phyloP scores from a whole-genome alignment of 2,888 invertebrate species.

The Thymelicus lineola region DNA sequence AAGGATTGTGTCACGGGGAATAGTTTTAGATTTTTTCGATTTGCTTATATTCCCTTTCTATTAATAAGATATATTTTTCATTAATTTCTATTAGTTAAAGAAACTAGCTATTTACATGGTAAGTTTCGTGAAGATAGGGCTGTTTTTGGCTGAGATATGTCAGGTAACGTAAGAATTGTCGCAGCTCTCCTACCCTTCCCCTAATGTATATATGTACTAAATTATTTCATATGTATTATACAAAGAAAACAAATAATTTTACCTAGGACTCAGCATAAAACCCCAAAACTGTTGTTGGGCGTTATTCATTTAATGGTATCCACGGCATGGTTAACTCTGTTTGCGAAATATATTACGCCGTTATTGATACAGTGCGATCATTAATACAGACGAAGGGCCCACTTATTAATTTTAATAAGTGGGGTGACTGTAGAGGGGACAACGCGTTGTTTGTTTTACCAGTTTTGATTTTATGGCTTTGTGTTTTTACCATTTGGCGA shows the following conservation, averaged over 20 bases:
- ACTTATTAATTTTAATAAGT: conserved; percentile 85
- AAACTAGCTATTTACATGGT: too few relatives aligned
- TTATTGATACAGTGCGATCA: conserved; percentile 82
- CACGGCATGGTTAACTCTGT: conserved; percentile 67
- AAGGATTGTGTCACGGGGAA: too few relatives aligned
- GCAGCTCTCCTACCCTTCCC: too few relatives aligned
- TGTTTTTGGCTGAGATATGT: too few relatives aligned
- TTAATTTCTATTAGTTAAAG: too few relatives aligned
- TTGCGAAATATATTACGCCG: conserved; percentile 81
- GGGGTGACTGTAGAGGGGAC: conserved; percentile 70
- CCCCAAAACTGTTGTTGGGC: conserved; percentile 14
- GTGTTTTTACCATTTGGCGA: conserved; percentile 37
- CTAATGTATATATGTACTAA: background rate
- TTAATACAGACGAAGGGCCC: conserved; percentile 81
- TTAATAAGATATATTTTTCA: too few relatives aligned
- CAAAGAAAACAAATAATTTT: background rate
- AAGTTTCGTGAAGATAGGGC: too few relatives aligned
- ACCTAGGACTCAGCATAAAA: background rate
- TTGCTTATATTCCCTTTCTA: too few relatives aligned
- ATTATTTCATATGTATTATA: background rate
- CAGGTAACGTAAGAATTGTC: too few relatives aligned
- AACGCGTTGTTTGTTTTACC: conserved; percentile 72
- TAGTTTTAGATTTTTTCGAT: too few relatives aligned
- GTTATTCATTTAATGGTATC: conserved; percentile 47
- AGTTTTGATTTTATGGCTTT: conserved; percentile 79